Conservation (phyloP, 2,888 invertebrate species). For the Calliopum simillimum region DNA sequence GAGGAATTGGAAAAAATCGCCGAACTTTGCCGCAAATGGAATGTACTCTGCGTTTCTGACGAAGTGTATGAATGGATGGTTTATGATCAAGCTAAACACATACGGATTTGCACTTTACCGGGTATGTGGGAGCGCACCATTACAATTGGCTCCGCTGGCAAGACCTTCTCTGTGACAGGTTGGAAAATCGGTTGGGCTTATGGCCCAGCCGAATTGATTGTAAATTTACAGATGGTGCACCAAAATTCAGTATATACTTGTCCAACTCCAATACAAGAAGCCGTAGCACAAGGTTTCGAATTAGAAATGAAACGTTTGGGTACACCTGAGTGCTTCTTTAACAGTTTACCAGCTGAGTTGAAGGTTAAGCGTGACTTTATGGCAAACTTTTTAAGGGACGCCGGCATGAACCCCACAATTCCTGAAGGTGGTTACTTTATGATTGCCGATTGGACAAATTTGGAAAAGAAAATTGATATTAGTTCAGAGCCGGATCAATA, state of each 20-base stretch:
- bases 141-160: conserved; percentile 97
- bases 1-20: conserved; percentile 84
- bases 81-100: conserved; percentile 83
- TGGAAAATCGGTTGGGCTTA: conserved; percentile 98
- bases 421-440: conserved; percentile 99
- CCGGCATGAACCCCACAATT: conserved; percentile 89
- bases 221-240: conserved; percentile 87
- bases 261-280: conserved; percentile 92
- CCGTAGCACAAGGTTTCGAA: conserved; percentile 90
- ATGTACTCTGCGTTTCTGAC: conserved; percentile 92
- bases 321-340: conserved; percentile 85
- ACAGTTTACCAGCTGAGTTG: conserved; percentile 79
- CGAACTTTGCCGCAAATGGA: conserved; percentile 89
- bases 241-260: conserved; percentile 96
- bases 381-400: conserved; percentile 78
- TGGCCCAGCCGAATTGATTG: conserved; percentile 84
- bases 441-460: conserved; percentile 88
- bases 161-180: conserved; percentile 97
- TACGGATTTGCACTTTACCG: conserved; percentile 94
- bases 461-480: conserved; percentile 75
- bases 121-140: conserved; percentile 98
- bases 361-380: conserved; percentile 83
- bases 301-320: conserved; percentile 79
- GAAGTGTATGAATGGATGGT: conserved; percentile 99
- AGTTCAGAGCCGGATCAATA: conserved; percentile 77